A percentile compares a stretch with the other conserved stretches of the same genome.
These are phyloP conservation scores for Rotaria sp. DNA, from an alignment of 2,888 invertebrate genomes.

Conservation along the genomic window DNA sequence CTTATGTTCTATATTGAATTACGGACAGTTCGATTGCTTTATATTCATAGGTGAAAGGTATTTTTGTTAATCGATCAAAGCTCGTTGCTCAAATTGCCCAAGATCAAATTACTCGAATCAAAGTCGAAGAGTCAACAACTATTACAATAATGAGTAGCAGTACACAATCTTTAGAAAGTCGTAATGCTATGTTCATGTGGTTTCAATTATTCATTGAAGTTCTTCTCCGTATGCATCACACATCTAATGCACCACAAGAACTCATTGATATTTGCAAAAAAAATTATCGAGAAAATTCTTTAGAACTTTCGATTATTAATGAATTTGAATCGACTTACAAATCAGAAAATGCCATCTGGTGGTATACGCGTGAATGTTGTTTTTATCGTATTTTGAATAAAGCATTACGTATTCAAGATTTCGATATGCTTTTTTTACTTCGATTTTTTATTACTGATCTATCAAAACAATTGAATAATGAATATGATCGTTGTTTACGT, in stretches of 20 bases:
- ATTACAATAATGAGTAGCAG: background rate
- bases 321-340: background rate
- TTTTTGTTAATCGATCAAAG: background rate
- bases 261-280: background rate
- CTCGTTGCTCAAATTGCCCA: background rate
- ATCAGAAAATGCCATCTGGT: background rate
- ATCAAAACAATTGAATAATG: background rate
- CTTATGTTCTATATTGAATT: too few species aligned
- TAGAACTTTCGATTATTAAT: too few species aligned
- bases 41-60: background rate
- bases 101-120: background rate
- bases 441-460: too few species aligned
- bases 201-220: background rate
- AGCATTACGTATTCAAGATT: too few species aligned
- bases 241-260: background rate
- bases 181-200: background rate
- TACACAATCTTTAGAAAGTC: background rate
- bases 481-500: background rate
- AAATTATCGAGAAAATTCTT: too few species aligned
- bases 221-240: background rate
- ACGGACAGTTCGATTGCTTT: too few species aligned
- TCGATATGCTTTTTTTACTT: too few species aligned
- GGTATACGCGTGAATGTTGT: conserved; percentile 2
- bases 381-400: background rate
- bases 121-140: background rate